Evolutionary conservation across 2,797 vertebrate species (phyloP).

Genomic region (Periparus ater): DNA sequence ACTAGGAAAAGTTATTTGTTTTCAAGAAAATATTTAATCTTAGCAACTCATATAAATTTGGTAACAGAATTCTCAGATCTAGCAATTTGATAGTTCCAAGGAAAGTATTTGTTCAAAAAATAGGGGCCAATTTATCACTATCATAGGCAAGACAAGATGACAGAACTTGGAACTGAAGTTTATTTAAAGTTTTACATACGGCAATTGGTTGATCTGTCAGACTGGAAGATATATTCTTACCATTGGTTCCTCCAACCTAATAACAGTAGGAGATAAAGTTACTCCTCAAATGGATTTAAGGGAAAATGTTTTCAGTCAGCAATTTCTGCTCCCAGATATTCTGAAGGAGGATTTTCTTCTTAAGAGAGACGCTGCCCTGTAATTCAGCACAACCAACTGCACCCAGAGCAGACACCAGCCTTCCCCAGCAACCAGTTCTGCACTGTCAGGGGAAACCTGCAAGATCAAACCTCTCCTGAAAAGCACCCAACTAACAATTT

Average conservation of each 20-base stretch:
- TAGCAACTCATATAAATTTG: neutral
- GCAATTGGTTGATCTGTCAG: slow-evolving; percentile 78
- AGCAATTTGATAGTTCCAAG: slow-evolving; percentile 40
- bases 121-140: slow-evolving; percentile 70
- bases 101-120: slow-evolving; percentile 33
- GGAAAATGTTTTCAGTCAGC: slow-evolving; percentile 4
- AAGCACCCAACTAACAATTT: neutral
- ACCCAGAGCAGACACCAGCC: neutral
- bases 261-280: slow-evolving; percentile 78
- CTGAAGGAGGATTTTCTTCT: neutral
- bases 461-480: neutral
- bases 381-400: slow-evolving; percentile 18
- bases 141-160: slow-evolving; percentile 54
- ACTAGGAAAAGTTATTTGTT: neutral
- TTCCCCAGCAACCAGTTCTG: neutral
- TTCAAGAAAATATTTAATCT: neutral
- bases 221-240: slow-evolving; percentile 78
- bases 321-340: neutral
- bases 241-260: slow-evolving; percentile 78
- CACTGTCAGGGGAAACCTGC: neutral
- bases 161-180: slow-evolving; percentile 71
- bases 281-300: slow-evolving; percentile 51
- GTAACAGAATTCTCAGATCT: neutral
- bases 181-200: slow-evolving; percentile 77
- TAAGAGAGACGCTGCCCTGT: neutral